phyloP scores from a whole-genome alignment of 1,140 invertebrate species.

The Scaptomyza pallida region DNA sequence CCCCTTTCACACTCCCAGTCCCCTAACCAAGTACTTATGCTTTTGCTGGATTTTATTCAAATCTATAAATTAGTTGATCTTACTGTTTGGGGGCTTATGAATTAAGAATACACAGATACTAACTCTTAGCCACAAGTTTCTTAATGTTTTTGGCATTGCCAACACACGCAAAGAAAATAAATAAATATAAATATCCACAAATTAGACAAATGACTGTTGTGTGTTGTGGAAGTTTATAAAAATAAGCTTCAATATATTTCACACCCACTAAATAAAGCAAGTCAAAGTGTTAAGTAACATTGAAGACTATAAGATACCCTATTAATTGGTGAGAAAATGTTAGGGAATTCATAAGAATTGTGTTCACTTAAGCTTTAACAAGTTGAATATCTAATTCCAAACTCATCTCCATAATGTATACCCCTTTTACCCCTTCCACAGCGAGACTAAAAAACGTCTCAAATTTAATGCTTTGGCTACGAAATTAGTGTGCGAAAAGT shows the following conservation, averaged over 20 bases:
- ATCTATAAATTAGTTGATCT: conserved; percentile 34
- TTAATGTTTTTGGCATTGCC: conserved; percentile 9
- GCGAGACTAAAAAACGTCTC: conserved; percentile 14
- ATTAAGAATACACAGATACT: conserved; percentile 28
- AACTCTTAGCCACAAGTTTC: conserved; percentile 32
- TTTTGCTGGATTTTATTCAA: conserved; percentile 2
- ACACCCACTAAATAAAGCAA: conserved; percentile 67
- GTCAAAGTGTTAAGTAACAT: neutral
- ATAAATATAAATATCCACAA: conserved; percentile 39
- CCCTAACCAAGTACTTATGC: conserved; percentile 20
- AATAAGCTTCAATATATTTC: conserved; percentile 72
- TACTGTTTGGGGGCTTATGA: conserved; percentile 21
- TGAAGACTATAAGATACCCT: conserved; percentile 1
- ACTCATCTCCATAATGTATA: no score
- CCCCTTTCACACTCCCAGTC: no score
- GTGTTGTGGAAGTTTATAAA: conserved; percentile 74
- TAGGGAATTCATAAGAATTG: no score
- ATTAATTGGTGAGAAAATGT: no score
- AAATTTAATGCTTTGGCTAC: conserved; percentile 64
- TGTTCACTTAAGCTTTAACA: no score
- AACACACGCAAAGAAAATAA: conserved; percentile 1
- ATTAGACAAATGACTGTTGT: conserved; percentile 70
- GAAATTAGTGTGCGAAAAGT: conserved; percentile 55
- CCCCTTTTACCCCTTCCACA: neutral
- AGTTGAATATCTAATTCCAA: no score